A percentile compares a stretch with the other conserved stretches of the same genome.
Conservation (phyloP, 2,113 vertebrate species). For the Planiliza haematocheilus region DNA sequence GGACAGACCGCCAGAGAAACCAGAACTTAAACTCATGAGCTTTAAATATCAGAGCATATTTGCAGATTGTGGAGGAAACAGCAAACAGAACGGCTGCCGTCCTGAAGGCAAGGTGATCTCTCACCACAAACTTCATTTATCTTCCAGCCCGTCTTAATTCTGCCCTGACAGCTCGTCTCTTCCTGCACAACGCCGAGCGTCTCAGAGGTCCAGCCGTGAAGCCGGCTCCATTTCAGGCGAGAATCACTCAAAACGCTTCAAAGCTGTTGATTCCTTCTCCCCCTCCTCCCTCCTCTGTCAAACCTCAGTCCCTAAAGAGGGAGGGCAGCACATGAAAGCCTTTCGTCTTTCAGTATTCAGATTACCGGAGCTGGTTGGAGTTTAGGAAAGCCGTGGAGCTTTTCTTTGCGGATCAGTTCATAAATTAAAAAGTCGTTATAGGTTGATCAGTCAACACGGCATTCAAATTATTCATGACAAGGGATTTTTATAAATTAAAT, state of each 20-base stretch:
- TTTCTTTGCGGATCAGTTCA: background rate
- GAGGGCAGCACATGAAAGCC: conserved; percentile 41
- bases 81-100: no score
- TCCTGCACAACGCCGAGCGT: background rate
- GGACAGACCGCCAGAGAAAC: background rate
- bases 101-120: no score
- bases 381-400: background rate
- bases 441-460: background rate
- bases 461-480: background rate
- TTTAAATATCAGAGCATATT: no score
- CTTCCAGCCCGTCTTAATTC: background rate
- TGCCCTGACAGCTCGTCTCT: background rate
- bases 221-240: conserved; percentile 38
- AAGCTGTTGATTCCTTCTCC: conserved; percentile 29
- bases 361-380: conserved; percentile 24
- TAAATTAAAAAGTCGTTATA: background rate
- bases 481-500: no score
- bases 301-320: conserved; percentile 52
- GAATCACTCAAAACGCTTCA: conserved; percentile 50
- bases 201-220: conserved; percentile 53
- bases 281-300: conserved; percentile 10
- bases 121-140: no score
- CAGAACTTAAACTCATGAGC: no score
- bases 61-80: no score
- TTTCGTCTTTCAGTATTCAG: conserved; percentile 26